phyloP scores from a whole-genome alignment of 2,113 vertebrate species.

The Oenanthe melanoleuca region DNA sequence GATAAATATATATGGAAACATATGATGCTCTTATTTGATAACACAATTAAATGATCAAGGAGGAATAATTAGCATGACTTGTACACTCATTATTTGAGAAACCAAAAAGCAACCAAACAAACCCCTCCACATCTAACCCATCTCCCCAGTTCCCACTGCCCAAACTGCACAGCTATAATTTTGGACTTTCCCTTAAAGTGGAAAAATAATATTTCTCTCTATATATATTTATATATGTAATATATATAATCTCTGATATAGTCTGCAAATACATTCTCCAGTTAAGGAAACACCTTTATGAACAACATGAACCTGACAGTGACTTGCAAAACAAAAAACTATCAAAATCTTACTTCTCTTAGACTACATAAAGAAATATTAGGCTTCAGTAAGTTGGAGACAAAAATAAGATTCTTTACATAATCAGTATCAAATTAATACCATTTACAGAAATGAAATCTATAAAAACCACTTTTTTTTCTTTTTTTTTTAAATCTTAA shows the following conservation, averaged over 20 bases:
- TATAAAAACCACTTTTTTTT: not conserved
- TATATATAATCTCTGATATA: not conserved
- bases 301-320: not conserved
- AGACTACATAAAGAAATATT: not conserved
- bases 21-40: not conserved
- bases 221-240: not conserved
- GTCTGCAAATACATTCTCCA: not conserved
- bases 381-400: not conserved
- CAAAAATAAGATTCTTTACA: not conserved
- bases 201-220: not conserved
- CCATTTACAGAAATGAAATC: not conserved
- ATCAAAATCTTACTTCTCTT: not conserved
- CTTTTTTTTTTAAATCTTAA: not conserved
- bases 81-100: not conserved
- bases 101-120: not conserved
- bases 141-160: not conserved
- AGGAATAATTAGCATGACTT: not conserved
- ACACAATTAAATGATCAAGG: not conserved
- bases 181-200: not conserved
- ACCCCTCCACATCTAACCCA: accelerated
- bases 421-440: not conserved
- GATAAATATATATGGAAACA: not conserved
- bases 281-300: not conserved
- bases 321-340: not conserved
- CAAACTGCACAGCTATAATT: not conserved